Base-by-base conservation (phyloP, 2,888 invertebrate genomes). In the Rhaphigaster nebulosa region DNA sequence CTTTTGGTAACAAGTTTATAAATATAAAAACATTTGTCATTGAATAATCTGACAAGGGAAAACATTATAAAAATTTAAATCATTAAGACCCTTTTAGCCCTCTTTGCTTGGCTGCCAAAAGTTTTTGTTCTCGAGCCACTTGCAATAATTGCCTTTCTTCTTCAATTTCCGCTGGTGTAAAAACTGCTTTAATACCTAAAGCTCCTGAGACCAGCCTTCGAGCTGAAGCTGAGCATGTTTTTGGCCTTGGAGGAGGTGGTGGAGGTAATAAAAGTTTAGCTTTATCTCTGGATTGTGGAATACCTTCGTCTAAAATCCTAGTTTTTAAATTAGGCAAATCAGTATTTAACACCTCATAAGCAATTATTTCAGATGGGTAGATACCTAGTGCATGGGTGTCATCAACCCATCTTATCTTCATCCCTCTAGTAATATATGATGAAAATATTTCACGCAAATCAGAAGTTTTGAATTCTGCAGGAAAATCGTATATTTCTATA, bases 331-430 rank as follows among this genome's bases (percentile, higher is more conserved):
- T 95, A 1, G 97, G 96, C 93, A 96, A 96, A 90, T 95, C 95
- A 92, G 95, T 94, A n/a, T 96, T 95, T 92, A 97, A 93, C 76
- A 97, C 97, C 94, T 97, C 97, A 88, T 96, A 96, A 94, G 97
- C 98, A 97, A 94, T 34, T 94, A 96, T 95, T 91, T 96, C 95
- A 94, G 97, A 97, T 94, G 97, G 96, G 94, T 98, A 98, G 92
- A 98, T 96, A 91, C 96, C 97, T 92, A 98, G 95, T 84, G 98
- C 98, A 94, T 98, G 98, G 34, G 97, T 98, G 93, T 98, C 98
- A 93, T 98, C 98, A 84, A 98, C 98, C 98, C 98, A 98, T 93
- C 97, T 97, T 92, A 98, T 96, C 93, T 97, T 97, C 94, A 97
- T 98, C n/a, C 96, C 96, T 90, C 92, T 91, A 93, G 95, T 96